A percentile compares a stretch with the other conserved stretches of the same genome.
Evolutionary conservation across 2,888 invertebrate genomes (phyloP).

Genomic region (Eupithecia centaureata): DNA sequence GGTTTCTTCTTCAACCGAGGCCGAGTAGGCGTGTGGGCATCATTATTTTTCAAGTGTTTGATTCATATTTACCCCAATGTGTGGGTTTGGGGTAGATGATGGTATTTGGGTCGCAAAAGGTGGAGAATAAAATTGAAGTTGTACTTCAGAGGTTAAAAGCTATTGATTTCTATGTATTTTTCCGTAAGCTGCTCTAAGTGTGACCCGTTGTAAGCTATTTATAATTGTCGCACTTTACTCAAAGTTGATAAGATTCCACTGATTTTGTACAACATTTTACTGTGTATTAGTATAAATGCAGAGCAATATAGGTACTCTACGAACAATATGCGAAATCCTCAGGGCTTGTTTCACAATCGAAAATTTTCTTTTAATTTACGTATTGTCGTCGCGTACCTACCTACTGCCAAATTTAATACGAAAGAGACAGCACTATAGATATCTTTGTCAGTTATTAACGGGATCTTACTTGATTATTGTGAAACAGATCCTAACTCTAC

Average conservation of each 20-base stretch:
- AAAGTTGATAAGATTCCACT: neutral
- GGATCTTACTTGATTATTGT: too few species aligned
- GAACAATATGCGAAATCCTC: neutral
- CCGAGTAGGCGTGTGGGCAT: slow-evolving; percentile 37
- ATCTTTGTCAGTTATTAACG: too few species aligned
- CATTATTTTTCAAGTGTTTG: slow-evolving; percentile 36
- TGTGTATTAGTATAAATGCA: too few species aligned
- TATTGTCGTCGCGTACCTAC: too few species aligned
- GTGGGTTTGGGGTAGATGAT: neutral
- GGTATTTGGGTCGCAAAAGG: neutral
- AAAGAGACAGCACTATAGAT: too few species aligned
- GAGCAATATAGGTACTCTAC: too few species aligned
- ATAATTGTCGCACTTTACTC: neutral
- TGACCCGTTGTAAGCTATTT: neutral
- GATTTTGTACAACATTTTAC: too few species aligned
- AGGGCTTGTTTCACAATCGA: too few species aligned
- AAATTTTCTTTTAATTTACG: too few species aligned
- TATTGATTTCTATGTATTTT: neutral
- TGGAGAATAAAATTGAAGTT: neutral
- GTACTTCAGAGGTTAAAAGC: neutral
- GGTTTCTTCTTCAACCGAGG: slow-evolving; percentile 47
- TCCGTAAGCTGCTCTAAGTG: neutral
- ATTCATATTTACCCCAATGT: slow-evolving; percentile 12
- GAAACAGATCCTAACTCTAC: neutral
- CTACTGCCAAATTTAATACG: too few species aligned